Evolutionary conservation across 2,797 vertebrate genomes (phyloP).

Genomic region (Vireo griseus): DNA sequence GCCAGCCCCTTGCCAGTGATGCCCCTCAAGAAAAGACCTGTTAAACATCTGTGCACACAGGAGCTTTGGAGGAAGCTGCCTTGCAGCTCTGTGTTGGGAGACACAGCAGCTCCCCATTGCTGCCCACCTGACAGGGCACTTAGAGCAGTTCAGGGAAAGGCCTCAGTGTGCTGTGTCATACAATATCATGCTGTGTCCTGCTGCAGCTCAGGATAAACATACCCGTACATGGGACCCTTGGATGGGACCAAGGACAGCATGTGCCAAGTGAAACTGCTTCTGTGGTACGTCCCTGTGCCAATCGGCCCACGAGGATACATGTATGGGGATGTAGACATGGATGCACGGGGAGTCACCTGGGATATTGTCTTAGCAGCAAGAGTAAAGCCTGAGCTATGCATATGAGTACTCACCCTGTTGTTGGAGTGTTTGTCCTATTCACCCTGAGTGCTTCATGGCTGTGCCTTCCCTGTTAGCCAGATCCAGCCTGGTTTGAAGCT

Average conservation of each 20-base stretch:
- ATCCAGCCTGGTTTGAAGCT: not conserved
- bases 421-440: not conserved
- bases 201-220: not conserved
- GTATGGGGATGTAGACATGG: accelerated
- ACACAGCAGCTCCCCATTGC: not conserved
- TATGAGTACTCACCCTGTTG: not conserved
- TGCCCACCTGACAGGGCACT: not conserved
- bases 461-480: not conserved
- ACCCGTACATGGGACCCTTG: accelerated
- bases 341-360: not conserved
- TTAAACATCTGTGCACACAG: not conserved
- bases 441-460: not conserved
- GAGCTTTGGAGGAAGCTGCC: not conserved
- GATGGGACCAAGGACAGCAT: not conserved
- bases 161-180: not conserved
- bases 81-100: not conserved
- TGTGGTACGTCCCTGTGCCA: accelerated
- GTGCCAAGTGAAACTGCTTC: not conserved
- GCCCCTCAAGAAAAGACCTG: not conserved
- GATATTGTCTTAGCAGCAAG: not conserved
- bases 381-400: not conserved
- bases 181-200: accelerated
- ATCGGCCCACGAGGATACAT: not conserved
- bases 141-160: not conserved
- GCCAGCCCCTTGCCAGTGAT: not conserved